Evolutionary conservation across 2,888 invertebrate genomes (phyloP).

Genomic region (Myopa tessellatipennis): DNA sequence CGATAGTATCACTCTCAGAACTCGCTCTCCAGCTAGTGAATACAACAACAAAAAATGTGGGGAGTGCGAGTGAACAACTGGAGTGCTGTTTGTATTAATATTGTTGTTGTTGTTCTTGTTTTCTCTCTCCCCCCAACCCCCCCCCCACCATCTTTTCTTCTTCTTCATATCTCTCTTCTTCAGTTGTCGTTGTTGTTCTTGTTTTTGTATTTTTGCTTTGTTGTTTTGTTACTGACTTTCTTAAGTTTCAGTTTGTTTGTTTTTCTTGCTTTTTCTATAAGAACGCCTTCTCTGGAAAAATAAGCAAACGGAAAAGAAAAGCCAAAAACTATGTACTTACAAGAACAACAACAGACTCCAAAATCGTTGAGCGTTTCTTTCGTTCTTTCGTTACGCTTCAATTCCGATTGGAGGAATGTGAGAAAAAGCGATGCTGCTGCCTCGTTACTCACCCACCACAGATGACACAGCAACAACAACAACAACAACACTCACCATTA

Average conservation of each 20-base stretch:
- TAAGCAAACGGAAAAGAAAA: neutral
- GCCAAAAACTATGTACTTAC: neutral
- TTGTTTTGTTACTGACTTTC: neutral
- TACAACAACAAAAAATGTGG: too few species aligned
- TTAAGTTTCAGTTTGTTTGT: neutral
- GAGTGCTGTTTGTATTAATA: too few species aligned
- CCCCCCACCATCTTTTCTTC: too few species aligned
- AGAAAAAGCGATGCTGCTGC: neutral
- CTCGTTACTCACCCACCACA: conserved; percentile 1
- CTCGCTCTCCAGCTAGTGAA: too few species aligned
- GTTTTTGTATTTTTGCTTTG: neutral
- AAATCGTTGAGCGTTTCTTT: neutral
- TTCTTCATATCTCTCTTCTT: too few species aligned
- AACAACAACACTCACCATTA: conserved; percentile 1
- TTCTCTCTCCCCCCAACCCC: too few species aligned
- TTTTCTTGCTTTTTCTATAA: neutral
- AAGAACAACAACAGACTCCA: neutral
- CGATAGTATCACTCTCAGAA: too few species aligned
- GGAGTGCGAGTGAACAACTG: too few species aligned
- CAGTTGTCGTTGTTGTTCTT: conserved; percentile 6
- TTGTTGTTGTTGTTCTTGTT: conserved; percentile 10
- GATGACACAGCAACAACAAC: neutral
- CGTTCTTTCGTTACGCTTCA: conserved; percentile 18
- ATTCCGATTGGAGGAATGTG: conserved; percentile 30
- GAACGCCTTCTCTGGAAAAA: conserved; percentile 15